Evolutionary conservation across 2,888 invertebrate genomes (phyloP).

Genomic region (Argyresthia albistria): DNA sequence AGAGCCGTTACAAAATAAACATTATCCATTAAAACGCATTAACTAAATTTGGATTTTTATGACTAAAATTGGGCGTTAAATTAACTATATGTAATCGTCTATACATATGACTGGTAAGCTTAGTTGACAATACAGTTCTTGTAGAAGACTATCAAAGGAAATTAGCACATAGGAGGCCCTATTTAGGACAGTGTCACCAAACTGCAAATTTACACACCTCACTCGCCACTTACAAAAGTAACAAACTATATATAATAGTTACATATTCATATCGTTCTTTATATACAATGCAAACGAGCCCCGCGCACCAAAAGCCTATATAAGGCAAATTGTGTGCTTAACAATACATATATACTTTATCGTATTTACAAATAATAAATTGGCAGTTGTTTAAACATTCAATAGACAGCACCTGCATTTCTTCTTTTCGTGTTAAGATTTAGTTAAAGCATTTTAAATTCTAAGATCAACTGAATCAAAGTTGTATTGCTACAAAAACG

Average conservation of each 20-base stretch:
- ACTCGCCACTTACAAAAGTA: constrained; percentile 62
- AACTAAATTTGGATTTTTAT: constrained; percentile 72
- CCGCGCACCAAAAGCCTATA: constrained; percentile 41
- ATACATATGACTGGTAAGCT: constrained; percentile 71
- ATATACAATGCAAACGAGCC: constrained; percentile 57
- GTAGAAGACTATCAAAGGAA: constrained; percentile 59
- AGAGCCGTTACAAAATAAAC: constrained; percentile 33
- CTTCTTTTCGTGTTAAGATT: constrained; percentile 38
- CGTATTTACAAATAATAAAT: constrained; percentile 61
- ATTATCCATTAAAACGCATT: constrained; percentile 52
- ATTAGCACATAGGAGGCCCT: constrained; percentile 48
- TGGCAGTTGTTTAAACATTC: constrained; percentile 42
- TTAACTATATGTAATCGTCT: constrained; percentile 55
- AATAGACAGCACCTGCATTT: constrained; percentile 45
- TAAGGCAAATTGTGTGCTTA: constrained; percentile 54
- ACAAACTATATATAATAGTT: constrained; percentile 59
- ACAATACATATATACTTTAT: constrained; percentile 43
- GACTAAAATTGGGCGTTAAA: constrained; percentile 67
- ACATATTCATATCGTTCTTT: constrained; percentile 57
- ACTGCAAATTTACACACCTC: constrained; percentile 45
- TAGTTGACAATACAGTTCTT: constrained; percentile 61
- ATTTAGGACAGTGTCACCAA: constrained; percentile 24
- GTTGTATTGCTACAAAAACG: constrained; percentile 27
- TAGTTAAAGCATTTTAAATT: constrained; percentile 47
- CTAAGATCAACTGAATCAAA: constrained; percentile 20